Percentiles rank a stretch among this genome's conserved stretches.
These are phyloP conservation scores for Gymnopithys bicolor DNA, from an alignment of 2,797 vertebrate genomes.

Conservation along the genomic window DNA sequence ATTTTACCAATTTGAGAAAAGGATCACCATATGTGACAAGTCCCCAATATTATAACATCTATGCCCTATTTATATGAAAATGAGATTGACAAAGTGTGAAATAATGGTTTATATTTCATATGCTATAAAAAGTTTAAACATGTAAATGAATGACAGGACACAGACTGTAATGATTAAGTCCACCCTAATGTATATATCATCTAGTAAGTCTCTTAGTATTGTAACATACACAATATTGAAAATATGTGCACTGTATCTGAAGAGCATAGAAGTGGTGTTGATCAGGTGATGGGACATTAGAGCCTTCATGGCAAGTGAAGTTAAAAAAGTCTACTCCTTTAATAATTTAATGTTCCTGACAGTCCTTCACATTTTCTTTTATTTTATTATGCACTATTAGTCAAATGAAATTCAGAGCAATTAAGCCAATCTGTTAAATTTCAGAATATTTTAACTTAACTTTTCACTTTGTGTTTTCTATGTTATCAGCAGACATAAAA, in stretches of 20 bases:
- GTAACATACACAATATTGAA: not conserved
- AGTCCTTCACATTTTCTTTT: not conserved
- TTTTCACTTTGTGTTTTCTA: not conserved
- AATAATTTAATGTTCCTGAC: not conserved
- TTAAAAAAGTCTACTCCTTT: not conserved
- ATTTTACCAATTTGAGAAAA: not conserved
- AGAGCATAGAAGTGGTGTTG: not conserved
- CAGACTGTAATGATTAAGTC: not conserved
- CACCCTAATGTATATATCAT: not conserved
- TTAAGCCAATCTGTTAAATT: not conserved
- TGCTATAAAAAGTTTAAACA: not conserved
- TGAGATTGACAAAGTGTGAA: not conserved
- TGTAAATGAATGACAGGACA: not conserved
- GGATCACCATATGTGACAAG: not conserved
- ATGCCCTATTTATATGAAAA: not conserved
- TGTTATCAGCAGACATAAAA: not conserved
- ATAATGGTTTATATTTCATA: not conserved
- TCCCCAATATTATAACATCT: not conserved
- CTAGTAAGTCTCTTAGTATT: not conserved
- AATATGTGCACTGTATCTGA: not conserved
- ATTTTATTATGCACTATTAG: not conserved
- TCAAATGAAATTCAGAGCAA: not conserved
- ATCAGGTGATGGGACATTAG: not conserved
- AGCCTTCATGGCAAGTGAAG: not conserved
- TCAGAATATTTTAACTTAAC: not conserved